These are phyloP conservation scores for Folsomia manolachei DNA, from an alignment of 2,888 invertebrate species.

Conservation along the genomic window DNA sequence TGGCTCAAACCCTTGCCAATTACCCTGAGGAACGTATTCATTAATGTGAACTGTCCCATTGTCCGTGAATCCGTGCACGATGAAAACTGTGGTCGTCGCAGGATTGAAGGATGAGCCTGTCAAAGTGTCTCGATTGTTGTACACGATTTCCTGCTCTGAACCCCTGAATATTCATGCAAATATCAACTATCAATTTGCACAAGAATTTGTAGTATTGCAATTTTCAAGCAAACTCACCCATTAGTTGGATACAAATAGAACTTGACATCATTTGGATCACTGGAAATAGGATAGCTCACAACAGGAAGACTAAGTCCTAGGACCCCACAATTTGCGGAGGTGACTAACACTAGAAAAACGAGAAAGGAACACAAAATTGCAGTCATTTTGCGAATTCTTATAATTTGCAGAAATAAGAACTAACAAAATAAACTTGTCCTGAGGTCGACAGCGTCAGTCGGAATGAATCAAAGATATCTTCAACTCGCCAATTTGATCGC, in stretches of 20 bases:
- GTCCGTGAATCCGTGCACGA: not conserved
- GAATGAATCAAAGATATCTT: too few relatives aligned
- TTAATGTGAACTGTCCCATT: not conserved
- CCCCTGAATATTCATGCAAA: not conserved
- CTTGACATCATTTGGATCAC: slow-evolving; percentile 4
- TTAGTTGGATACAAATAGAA: not conserved
- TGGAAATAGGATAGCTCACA: not conserved
- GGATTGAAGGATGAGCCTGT: not conserved
- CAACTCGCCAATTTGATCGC: too few relatives aligned
- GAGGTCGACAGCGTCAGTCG: too few relatives aligned
- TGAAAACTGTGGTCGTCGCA: not conserved
- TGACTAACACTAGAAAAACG: too few relatives aligned
- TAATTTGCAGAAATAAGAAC: too few relatives aligned
- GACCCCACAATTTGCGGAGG: too few relatives aligned
- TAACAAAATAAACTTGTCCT: too few relatives aligned
- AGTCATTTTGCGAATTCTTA: too few relatives aligned
- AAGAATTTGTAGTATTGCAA: not conserved
- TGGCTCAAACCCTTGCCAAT: too few relatives aligned
- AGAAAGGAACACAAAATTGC: not conserved
- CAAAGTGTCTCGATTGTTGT: not conserved
- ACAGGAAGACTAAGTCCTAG: not conserved
- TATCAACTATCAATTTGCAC: not conserved
- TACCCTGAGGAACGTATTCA: not conserved
- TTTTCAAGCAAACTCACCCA: not conserved
- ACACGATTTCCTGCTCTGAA: not conserved